Evolutionary conservation across 2,113 vertebrate species (phyloP).

Genomic region (Callopanchax toddi): DNA sequence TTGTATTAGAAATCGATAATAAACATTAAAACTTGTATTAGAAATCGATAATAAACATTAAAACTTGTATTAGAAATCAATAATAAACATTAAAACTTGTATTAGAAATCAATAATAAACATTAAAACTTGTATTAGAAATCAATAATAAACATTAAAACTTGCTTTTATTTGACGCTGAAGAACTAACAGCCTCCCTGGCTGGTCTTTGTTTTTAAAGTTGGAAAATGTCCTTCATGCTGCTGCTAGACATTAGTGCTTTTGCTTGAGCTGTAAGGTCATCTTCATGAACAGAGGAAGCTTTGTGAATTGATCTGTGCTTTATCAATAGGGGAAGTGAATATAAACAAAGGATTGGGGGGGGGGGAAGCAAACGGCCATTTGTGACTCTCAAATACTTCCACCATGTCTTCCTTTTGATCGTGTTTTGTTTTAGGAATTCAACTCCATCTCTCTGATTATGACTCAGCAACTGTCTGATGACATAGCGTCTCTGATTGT

Average conservation of each 20-base stretch:
- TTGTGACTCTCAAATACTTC: not conserved
- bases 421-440: no score
- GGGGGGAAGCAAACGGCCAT: not conserved
- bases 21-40: no score
- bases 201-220: slow-evolving; percentile 9
- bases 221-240: slow-evolving; percentile 5
- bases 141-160: no score
- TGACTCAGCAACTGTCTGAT: not conserved
- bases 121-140: no score
- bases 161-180: no score
- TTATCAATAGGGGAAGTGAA: slow-evolving; percentile 55
- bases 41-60: no score
- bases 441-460: slow-evolving; percentile 8
- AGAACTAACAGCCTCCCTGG: no score
- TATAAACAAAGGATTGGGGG: slow-evolving; percentile 12
- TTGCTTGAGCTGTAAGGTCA: no score
- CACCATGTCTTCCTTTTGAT: not conserved
- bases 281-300: slow-evolving; percentile 15
- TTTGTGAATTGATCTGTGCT: slow-evolving; percentile 30
- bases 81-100: no score
- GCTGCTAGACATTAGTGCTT: slow-evolving; percentile 1
- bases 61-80: no score
- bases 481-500: not conserved
- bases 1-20: no score
- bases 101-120: no score